Evolutionary conservation across 2,113 vertebrate genomes (phyloP).

Genomic region (Phasianus colchicus): DNA sequence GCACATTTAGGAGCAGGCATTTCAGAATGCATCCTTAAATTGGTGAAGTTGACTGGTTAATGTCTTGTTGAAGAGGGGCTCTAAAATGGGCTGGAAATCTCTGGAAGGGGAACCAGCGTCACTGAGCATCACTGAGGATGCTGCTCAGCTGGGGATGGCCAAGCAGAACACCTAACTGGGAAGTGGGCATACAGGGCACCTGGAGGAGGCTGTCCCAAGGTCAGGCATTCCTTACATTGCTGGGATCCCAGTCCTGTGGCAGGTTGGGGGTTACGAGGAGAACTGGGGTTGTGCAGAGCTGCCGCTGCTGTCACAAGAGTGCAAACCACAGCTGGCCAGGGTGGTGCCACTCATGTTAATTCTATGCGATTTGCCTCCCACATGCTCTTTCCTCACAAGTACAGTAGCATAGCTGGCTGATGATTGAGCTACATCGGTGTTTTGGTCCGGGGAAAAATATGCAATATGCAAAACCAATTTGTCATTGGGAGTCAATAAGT

Average conservation of each 20-base stretch:
- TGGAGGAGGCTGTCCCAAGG: not conserved
- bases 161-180: not conserved
- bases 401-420: not conserved
- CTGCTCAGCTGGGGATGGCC: fast-evolving
- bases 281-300: not conserved
- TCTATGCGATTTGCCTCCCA: not conserved
- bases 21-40: not conserved
- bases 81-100: not conserved
- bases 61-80: not conserved
- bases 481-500: conserved; percentile 55
- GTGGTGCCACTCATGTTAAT: not conserved
- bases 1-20: not conserved
- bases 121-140: no score
- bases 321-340: not conserved
- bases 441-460: not conserved
- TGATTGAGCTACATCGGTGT: not conserved
- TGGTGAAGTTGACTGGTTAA: not conserved
- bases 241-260: fast-evolving
- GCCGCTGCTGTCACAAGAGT: not conserved
- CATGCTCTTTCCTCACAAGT: not conserved
- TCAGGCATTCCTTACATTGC: not conserved
- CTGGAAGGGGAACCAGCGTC: not conserved
- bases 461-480: conserved; percentile 44
- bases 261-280: fast-evolving
- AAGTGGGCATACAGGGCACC: not conserved